These are phyloP conservation scores for Siderastrea siderea DNA, from an alignment of 92 coral and sea anemone genomes.

Conservation along the genomic window DNA sequence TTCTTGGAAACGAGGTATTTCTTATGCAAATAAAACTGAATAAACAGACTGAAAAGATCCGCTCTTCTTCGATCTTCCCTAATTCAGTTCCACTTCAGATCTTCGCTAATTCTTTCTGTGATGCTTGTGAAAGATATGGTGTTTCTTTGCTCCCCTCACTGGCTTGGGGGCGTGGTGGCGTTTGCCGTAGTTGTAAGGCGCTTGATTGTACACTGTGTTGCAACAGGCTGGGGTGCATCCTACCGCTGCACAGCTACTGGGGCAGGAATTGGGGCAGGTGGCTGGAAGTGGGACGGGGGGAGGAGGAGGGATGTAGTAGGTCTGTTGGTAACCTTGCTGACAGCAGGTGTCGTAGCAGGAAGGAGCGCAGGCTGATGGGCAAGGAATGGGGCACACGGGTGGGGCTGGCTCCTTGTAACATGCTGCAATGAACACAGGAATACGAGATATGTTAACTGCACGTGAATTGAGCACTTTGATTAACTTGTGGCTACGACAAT, in stretches of 20 bases:
- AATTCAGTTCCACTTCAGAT: background rate
- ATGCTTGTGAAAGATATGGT: slow-evolving; percentile 62
- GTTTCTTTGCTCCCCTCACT: slow-evolving; percentile 58
- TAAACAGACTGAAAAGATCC: slow-evolving; percentile 9
- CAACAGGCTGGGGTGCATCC: slow-evolving; percentile 73
- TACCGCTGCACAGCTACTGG: slow-evolving; percentile 50
- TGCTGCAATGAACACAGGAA: slow-evolving; percentile 34
- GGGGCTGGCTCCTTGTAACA: slow-evolving; percentile 74
- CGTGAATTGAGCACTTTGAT: too few relatives aligned
- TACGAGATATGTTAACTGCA: background rate
- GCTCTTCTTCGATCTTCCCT: background rate
- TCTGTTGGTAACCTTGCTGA: slow-evolving; percentile 29
- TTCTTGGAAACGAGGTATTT: background rate
- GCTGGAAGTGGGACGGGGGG: slow-evolving; percentile 52
- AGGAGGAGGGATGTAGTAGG: slow-evolving; percentile 43
- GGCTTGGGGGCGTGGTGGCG: slow-evolving; percentile 73
- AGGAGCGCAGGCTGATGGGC: slow-evolving; percentile 84
- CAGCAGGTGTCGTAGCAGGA: slow-evolving; percentile 74
- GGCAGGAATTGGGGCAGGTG: slow-evolving; percentile 64
- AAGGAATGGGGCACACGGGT: slow-evolving; percentile 69
- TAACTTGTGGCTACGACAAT: too few relatives aligned
- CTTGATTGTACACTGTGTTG: slow-evolving; percentile 45
- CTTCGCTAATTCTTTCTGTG: slow-evolving; percentile 19
- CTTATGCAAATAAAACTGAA: slow-evolving; percentile 11
- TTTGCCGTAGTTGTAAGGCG: slow-evolving; percentile 60